Evolutionary conservation across 2,113 vertebrate genomes (phyloP).

Genomic region (Bothrops jararaca): DNA sequence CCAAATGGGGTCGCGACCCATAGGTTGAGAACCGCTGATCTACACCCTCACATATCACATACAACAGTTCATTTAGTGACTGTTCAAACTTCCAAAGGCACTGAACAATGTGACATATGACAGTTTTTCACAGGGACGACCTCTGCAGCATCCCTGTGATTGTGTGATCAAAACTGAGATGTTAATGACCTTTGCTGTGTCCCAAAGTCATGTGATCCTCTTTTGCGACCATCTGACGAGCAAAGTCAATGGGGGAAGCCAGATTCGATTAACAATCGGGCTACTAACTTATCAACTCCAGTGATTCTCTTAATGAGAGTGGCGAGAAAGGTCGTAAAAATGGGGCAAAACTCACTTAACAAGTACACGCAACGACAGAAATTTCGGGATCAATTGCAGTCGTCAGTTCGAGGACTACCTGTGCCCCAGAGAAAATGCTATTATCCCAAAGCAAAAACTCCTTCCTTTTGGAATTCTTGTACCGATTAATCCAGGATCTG

Average conservation of each 20-base stretch:
- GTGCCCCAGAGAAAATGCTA: not conserved
- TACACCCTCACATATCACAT: no score
- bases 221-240: not conserved
- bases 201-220: not conserved
- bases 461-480: not conserved
- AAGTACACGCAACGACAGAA: not conserved
- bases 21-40: no score
- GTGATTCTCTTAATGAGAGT: no score
- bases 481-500: not conserved
- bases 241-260: no score
- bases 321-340: not conserved
- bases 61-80: not conserved
- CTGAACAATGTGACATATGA: not conserved
- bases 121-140: not conserved
- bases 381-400: not conserved
- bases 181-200: not conserved
- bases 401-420: not conserved
- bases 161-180: not conserved
- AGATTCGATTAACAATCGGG: no score
- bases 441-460: not conserved
- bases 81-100: not conserved
- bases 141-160: not conserved
- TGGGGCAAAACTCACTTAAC: not conserved
- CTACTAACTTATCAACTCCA: no score
- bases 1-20: no score